Evolutionary conservation across 2,888 invertebrate species (phyloP).

Genomic region (Aromia moschata): DNA sequence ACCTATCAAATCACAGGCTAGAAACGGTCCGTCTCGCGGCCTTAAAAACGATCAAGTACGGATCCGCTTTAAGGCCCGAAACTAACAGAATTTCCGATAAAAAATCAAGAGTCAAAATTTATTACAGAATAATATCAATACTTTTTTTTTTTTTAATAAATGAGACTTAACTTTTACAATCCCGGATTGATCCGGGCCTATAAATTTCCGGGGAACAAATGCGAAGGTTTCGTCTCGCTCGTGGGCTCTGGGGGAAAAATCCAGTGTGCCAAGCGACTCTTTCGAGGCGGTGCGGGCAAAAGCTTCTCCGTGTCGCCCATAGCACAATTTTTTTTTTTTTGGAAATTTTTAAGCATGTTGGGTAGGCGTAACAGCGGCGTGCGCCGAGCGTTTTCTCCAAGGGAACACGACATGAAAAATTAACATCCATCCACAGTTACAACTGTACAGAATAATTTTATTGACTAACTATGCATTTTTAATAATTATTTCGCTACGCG

Average conservation of each 20-base stretch:
- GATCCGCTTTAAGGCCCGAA: neutral
- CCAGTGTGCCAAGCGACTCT: no score
- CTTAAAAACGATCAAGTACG: no score
- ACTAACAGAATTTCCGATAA: constrained; percentile 13
- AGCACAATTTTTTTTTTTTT: no score
- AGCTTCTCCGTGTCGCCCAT: no score
- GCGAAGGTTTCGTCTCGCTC: no score
- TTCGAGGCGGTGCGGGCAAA: no score
- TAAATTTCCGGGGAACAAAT: no score
- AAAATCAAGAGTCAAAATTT: constrained; percentile 7
- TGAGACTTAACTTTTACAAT: constrained; percentile 23
- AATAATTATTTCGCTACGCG: constrained; percentile 38
- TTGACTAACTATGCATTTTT: constrained; percentile 28
- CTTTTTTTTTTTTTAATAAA: constrained; percentile 14
- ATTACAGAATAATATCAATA: constrained; percentile 18
- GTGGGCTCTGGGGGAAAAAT: no score
- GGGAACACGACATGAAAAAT: constrained; percentile 19
- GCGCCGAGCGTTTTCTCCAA: neutral
- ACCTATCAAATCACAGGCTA: constrained; percentile 47
- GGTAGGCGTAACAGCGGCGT: neutral
- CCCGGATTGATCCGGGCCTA: no score
- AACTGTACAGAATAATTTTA: constrained; percentile 43
- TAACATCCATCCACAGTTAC: constrained; percentile 43
- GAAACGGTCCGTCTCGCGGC: constrained; percentile 28
- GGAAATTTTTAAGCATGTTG: neutral